Base-by-base conservation (phyloP, 1,140 invertebrate genomes). In the Ooceraea biroi region DNA sequence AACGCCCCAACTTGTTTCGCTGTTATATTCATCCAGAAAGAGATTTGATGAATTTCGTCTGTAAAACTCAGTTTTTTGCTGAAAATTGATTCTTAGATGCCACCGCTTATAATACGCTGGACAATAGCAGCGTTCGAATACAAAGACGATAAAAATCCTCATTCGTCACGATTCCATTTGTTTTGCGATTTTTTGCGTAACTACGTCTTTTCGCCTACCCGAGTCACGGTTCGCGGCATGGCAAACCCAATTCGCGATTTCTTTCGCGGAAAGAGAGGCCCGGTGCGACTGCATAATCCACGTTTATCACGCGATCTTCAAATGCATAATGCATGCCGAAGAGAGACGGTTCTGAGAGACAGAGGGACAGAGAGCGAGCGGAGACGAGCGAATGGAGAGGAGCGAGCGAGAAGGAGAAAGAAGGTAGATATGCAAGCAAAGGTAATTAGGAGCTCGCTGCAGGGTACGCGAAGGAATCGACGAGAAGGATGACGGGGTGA, bases 251-350 rank as follows among this genome's bases (percentile, higher is more conserved):
- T 90, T 90, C 86, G 86, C 80, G 77, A 85, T 68, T 83, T 78
- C 57, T 82, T 90, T 90, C 77, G 83, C 74, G 78, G 78, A 86
- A 90, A 89, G 80, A 72, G 48, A 80, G 84, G 41, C 74, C 84
- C 86, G 66, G 46, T 44, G 74, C 82, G 84, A 84, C 82, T 65
- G 89, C 84, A 92, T 92, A 92, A 92, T 91, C 91, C 88, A 60
- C 69, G 41, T 58, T 74, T 91, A 91, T 92, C 91, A 92, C 90
- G 91, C 91, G 89, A 92, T 92, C 91, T 90, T 85, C 83, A 83
- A 91, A 92, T 91, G 91, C 88, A 91, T 91, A 90, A 91, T 91
- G 88, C 89, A 91, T 92, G 85, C 74, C 52, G 82, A 44, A 63
- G 46, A 78, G 50, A 71, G 50, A n/a, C n/a, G n/a, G n/a, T n/a